Evolutionary conservation across 1,140 invertebrate species (phyloP).

Genomic region (Macrosteles quadrilineatus): DNA sequence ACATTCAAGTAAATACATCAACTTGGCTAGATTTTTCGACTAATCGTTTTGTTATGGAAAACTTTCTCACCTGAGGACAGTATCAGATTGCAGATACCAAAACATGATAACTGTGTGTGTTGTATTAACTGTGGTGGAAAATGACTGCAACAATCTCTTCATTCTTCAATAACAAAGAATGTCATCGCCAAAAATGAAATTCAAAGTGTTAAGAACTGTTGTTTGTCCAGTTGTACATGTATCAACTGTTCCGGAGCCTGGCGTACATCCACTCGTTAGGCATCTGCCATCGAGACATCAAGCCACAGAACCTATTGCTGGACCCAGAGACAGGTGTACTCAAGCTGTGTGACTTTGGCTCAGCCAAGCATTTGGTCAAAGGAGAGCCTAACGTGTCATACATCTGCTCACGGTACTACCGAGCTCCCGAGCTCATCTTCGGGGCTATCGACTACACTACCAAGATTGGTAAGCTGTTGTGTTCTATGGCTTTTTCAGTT

Average conservation of each 20-base stretch:
- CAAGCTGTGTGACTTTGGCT: constrained; percentile 99
- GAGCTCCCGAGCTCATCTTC: constrained; percentile 98
- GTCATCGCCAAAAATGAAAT: too few relatives aligned
- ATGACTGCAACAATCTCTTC: too few relatives aligned
- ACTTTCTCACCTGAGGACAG: too few relatives aligned
- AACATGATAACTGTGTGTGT: too few relatives aligned
- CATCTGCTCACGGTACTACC: constrained; percentile 99
- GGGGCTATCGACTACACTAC: constrained; percentile 99
- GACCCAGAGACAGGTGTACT: constrained; percentile 97
- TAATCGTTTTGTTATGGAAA: too few relatives aligned
- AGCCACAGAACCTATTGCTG: constrained; percentile 97
- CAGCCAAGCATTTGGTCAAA: constrained; percentile 95
- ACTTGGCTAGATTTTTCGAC: too few relatives aligned
- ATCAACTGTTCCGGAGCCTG: constrained; percentile 98
- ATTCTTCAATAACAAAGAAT: too few relatives aligned
- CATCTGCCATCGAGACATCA: constrained; percentile 99
- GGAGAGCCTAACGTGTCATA: constrained; percentile 99
- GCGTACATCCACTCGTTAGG: constrained; percentile 98
- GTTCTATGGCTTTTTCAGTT: too few relatives aligned
- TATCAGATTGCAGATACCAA: too few relatives aligned
- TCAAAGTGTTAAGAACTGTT: too few relatives aligned
- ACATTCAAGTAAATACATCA: too few relatives aligned
- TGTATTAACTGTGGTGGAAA: too few relatives aligned
- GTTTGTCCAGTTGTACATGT: constrained; percentile 95
- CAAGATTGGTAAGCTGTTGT: constrained; percentile 81